Conservation (phyloP, 2,888 invertebrate species). For the Campoplex capitator region DNA sequence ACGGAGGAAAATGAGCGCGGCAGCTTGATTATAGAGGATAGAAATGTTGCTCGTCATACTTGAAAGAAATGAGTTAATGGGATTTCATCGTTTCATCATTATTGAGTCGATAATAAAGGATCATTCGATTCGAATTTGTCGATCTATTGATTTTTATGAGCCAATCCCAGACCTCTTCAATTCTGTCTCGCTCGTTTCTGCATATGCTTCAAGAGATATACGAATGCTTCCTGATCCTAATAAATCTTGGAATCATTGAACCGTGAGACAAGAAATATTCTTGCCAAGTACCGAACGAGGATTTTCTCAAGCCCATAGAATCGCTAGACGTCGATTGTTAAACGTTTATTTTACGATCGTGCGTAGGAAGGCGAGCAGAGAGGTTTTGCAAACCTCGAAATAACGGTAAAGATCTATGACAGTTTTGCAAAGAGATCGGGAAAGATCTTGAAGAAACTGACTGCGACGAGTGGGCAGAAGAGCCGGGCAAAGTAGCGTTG, state of each 20-base stretch:
- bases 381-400: slow-evolving; percentile 27
- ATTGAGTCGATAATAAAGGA: neutral
- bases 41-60: no score
- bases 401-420: slow-evolving; percentile 44
- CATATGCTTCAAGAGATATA: neutral
- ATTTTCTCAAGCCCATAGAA: neutral
- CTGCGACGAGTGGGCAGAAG: slow-evolving; percentile 51
- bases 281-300: neutral
- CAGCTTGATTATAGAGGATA: no score
- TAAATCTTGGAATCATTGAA: neutral
- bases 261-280: slow-evolving; percentile 1
- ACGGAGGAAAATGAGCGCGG: neutral
- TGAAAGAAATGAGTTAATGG: no score
- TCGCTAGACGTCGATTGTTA: slow-evolving; percentile 23
- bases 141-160: neutral
- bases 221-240: neutral
- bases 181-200: neutral
- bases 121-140: neutral
- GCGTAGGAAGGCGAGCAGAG: slow-evolving; percentile 42
- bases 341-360: slow-evolving; percentile 37
- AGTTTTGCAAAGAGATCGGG: slow-evolving; percentile 43
- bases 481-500: slow-evolving; percentile 1
- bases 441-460: slow-evolving; percentile 30
- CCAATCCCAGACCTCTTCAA: no score
- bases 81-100: no score